Conservation (phyloP, 2,888 invertebrate genomes). For the Noctuana brunneofusca region DNA sequence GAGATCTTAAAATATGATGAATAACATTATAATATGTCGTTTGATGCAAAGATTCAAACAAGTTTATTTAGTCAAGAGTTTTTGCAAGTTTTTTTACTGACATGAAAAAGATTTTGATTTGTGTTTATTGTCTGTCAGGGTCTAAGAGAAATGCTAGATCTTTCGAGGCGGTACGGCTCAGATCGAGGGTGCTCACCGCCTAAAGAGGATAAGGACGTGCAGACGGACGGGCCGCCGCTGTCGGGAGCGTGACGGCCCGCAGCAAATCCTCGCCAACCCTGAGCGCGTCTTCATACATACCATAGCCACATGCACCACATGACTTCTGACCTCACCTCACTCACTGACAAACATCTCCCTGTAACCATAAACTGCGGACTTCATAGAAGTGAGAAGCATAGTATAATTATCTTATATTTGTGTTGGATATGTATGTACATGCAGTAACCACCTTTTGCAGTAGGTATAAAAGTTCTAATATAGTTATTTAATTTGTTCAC, state of each 20-base stretch:
- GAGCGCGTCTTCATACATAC: slow-evolving; percentile 44
- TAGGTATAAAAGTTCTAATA: neutral
- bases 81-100: no score
- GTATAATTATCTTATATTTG: slow-evolving; percentile 13
- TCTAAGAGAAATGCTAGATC: slow-evolving; percentile 91
- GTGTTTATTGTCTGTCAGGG: slow-evolving; percentile 82
- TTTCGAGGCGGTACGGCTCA: slow-evolving; percentile 89
- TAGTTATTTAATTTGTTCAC: slow-evolving; percentile 39
- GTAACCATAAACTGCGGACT: no score
- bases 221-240: slow-evolving; percentile 84
- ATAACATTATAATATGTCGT: no score
- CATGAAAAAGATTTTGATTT: no score
- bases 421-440: neutral
- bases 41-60: no score
- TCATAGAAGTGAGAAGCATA: slow-evolving; percentile 11
- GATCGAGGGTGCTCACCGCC: slow-evolving; percentile 74
- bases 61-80: no score
- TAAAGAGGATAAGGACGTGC: slow-evolving; percentile 89
- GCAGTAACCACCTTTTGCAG: neutral
- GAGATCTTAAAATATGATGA: no score
- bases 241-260: slow-evolving; percentile 72
- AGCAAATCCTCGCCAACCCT: slow-evolving; percentile 56
- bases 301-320: slow-evolving; percentile 34
- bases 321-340: neutral
- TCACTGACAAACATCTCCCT: no score